These are phyloP conservation scores for Sepioteuthis lessoniana DNA, from an alignment of 2,888 invertebrate species.

Conservation along the genomic window DNA sequence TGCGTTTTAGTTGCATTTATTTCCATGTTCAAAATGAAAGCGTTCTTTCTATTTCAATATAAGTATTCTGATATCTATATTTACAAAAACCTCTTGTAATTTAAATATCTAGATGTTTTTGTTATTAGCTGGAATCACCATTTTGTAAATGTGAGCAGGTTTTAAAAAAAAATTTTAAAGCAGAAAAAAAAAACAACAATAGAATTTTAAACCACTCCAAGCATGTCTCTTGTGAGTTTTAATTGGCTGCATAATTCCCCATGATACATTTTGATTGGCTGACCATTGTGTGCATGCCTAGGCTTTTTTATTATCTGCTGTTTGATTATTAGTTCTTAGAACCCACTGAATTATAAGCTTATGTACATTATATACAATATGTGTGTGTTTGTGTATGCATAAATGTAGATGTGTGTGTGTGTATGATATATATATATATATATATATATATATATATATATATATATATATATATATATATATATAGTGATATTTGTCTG, in stretches of 20 bases:
- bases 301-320: conserved; percentile 39
- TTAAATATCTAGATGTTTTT: background rate
- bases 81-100: too few species aligned
- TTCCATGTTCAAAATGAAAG: background rate
- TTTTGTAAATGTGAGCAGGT: background rate
- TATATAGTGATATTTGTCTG: conserved; percentile 6
- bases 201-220: background rate
- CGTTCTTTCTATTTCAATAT: background rate
- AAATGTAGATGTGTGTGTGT: background rate
- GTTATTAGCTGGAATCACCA: background rate
- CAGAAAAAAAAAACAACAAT: background rate
- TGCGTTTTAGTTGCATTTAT: background rate
- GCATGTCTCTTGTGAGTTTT: conserved; percentile 39
- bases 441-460: background rate
- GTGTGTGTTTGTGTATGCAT: background rate
- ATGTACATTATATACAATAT: background rate
- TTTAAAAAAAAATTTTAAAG: background rate
- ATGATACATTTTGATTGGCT: conserved; percentile 45
- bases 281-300: conserved; percentile 46
- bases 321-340: conserved; percentile 37
- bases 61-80: background rate
- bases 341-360: conserved; percentile 21
- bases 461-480: conserved; percentile 40
- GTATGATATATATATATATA: background rate
- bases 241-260: conserved; percentile 37